Evolutionary conservation across 2,113 vertebrate species (phyloP).

Genomic region (Crotalus viridis): DNA sequence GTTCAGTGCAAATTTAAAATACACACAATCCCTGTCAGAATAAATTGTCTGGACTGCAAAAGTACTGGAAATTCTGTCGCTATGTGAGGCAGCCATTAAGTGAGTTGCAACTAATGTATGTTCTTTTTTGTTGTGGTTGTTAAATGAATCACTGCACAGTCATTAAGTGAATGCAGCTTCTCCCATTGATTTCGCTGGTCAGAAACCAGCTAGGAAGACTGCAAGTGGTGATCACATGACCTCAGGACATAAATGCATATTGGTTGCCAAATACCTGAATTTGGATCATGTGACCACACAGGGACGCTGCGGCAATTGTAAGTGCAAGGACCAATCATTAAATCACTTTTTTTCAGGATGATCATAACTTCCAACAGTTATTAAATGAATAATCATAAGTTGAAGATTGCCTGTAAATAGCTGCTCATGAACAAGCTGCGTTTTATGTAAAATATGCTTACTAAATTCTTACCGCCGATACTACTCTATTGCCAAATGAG

Average conservation of each 20-base stretch:
- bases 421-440: not conserved
- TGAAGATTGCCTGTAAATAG: not conserved
- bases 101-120: not conserved
- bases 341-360: not conserved
- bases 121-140: not conserved
- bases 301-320: not conserved
- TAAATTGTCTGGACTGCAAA: not conserved
- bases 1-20: not conserved
- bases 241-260: not conserved
- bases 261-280: not conserved
- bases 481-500: not conserved
- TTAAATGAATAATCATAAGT: not conserved
- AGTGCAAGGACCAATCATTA: not conserved
- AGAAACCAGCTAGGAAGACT: not conserved
- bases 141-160: not conserved
- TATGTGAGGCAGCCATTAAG: not conserved
- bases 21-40: not conserved
- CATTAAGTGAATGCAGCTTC: not conserved
- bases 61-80: not conserved
- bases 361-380: not conserved
- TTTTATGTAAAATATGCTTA: not conserved
- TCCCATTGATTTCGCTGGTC: not conserved
- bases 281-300: not conserved
- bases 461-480: not conserved
- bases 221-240: not conserved